A percentile compares a stretch with the other conserved stretches of the same genome.
These are phyloP conservation scores for Apogon hyalosoma DNA, from an alignment of 2,797 vertebrate genomes.

Conservation along the genomic window DNA sequence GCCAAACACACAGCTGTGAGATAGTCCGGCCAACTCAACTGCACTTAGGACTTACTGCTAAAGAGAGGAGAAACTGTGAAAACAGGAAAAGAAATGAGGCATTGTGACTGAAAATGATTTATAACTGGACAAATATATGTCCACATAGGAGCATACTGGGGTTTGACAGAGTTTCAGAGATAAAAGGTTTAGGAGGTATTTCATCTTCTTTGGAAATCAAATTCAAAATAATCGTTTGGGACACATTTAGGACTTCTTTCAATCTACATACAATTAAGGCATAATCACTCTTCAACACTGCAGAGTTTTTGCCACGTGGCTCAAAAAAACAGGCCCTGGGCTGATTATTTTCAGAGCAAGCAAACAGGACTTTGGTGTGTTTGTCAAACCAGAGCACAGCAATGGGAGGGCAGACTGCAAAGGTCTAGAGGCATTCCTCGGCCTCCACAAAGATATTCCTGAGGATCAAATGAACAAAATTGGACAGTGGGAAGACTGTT, in stretches of 20 bases:
- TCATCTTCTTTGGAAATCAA: not conserved
- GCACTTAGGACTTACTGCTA: conserved; percentile 29
- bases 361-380: conserved; percentile 71
- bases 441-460: conserved; percentile 48
- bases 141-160: conserved; percentile 21
- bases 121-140: conserved; percentile 31
- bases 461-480: conserved; percentile 70
- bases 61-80: conserved; percentile 1
- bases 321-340: conserved; percentile 50
- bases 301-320: conserved; percentile 47
- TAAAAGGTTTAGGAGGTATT: not conserved
- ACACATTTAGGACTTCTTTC: not conserved
- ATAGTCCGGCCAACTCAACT: conserved; percentile 43
- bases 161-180: conserved; percentile 18
- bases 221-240: too few species aligned
- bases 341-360: conserved; percentile 78
- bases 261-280: conserved; percentile 29
- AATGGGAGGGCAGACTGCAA: conserved; percentile 26
- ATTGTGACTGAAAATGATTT: conserved; percentile 31
- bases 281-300: conserved; percentile 26
- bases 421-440: conserved; percentile 57
- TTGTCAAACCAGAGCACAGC: conserved; percentile 51
- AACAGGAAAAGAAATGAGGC: conserved; percentile 14
- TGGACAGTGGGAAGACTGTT: conserved; percentile 75
- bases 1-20: conserved; percentile 44